Evolutionary conservation across 2,888 invertebrate genomes (phyloP).

Genomic region (Argyresthia albistria): DNA sequence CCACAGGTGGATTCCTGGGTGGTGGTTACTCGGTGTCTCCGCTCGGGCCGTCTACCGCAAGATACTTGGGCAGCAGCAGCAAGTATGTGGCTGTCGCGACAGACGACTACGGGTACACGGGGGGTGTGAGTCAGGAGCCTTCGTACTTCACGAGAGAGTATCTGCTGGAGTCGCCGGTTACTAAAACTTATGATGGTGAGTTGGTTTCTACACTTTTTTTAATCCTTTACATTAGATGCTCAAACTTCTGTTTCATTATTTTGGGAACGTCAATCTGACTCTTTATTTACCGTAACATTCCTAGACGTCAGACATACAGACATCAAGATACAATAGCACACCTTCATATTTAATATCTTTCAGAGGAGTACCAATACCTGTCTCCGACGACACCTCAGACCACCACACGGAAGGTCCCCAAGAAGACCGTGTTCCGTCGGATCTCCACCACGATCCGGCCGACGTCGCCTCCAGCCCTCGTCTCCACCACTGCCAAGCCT

Average conservation of each 20-base stretch:
- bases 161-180: conserved; percentile 55
- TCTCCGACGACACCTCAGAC: conserved; percentile 44
- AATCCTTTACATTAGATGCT: too few species aligned
- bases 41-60: conserved; percentile 7
- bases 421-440: conserved; percentile 43
- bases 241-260: too few species aligned
- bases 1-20: conserved; percentile 3
- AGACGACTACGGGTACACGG: conserved; percentile 36
- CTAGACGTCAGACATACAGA: neutral
- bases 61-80: conserved; percentile 8
- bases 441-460: conserved; percentile 46
- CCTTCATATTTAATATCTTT: neutral
- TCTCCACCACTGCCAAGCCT: conserved; percentile 15
- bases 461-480: conserved; percentile 16
- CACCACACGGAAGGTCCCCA: conserved; percentile 27
- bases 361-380: conserved; percentile 61
- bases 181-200: conserved; percentile 60
- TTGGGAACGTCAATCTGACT: too few species aligned
- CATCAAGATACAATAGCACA: too few species aligned
- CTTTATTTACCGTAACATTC: neutral
- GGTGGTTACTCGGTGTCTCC: conserved; percentile 14
- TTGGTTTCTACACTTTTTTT: conserved; percentile 5
- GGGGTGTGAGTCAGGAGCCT: conserved; percentile 37
- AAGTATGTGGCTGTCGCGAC: conserved; percentile 20
- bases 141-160: conserved; percentile 59